Conservation (phyloP, 2,113 vertebrate species). For the Rhinichthys klamathensis region DNA sequence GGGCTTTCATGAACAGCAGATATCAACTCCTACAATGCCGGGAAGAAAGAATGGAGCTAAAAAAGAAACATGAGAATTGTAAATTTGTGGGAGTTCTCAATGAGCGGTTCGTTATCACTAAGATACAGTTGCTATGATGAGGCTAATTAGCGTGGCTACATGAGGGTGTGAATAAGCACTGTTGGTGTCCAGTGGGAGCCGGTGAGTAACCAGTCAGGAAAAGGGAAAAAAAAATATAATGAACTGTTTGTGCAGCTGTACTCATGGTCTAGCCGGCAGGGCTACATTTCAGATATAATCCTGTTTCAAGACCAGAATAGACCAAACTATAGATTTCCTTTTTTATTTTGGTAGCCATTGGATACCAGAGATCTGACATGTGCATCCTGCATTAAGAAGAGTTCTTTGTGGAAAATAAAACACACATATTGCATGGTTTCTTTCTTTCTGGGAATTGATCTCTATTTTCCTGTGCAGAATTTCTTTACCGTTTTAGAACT, state of each 20-base stretch:
- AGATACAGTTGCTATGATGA: constrained; percentile 71
- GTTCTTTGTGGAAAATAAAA: neutral
- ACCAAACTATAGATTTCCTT: neutral
- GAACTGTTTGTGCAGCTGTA: constrained; percentile 74
- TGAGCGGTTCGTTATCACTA: constrained; percentile 66
- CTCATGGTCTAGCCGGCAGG: constrained; percentile 60
- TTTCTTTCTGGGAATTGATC: neutral
- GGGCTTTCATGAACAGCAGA: neutral
- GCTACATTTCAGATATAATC: constrained; percentile 66
- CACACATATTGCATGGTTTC: neutral
- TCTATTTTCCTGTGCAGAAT: neutral
- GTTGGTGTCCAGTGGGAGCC: constrained; percentile 64
- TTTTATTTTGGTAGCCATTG: neutral
- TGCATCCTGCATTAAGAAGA: neutral
- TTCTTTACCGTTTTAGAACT: neutral
- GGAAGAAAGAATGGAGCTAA: constrained; percentile 11
- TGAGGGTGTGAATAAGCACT: constrained; percentile 72
- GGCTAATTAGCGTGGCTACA: constrained; percentile 71
- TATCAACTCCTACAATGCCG: neutral
- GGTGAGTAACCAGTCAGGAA: constrained; percentile 63
- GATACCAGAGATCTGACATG: neutral
- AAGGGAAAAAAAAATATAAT: constrained; percentile 70
- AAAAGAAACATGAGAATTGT: neutral
- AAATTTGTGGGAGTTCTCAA: constrained; percentile 63
- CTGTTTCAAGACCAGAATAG: constrained; percentile 65